Base-by-base conservation (phyloP, 2,113 vertebrate species). In the Chloroceryle aenea region DNA sequence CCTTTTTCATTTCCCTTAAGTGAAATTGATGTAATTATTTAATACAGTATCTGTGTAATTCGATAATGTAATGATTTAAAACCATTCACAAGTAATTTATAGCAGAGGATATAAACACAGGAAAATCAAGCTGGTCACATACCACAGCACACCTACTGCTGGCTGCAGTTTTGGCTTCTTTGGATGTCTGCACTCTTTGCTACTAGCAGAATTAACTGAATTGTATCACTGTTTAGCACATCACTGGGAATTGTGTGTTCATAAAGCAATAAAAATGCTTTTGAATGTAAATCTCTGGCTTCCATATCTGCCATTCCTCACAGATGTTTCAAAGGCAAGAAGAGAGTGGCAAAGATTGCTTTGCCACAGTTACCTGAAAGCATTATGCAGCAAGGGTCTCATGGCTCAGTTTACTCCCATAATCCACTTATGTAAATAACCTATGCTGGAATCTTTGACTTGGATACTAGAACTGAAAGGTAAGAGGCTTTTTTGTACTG, bases 51-150 rank as follows among this genome's bases (percentile, higher is more conserved):
- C 43, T 64, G 16, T 43, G 59, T 68, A 82, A 95, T 75, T 91
- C 85, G 55, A 93, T 91, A 82, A 93, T 19, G 17, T 21, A 55
- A 76, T 67, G 14, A 85, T 72, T 75, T 91, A 78, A 91, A 94
- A 63, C 29, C 89, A 59, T 5, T 29, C 43, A 21, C 10, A 84
- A 81, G 34, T 38, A 61, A 84, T 71, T 89, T 81, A 63, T 7
- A 38, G 61, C 30, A 84, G 25, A 69, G 22, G 59, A 71, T 3
- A 4, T 78, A 64, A 83, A 79, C 23, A 27, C 48, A 83, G 88
- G n/a, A 62, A 91, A 87, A 85, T 66, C n/a, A 76, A 79, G 43
- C 10, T 32, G 34, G 69, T 50, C 27, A 38, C 2, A 23, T 10
- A 67, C 10, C 40, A 38, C 34, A 82, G 69, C 64, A 71, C 50